These are phyloP conservation scores for Stenodera caucasica DNA, from an alignment of 2,888 invertebrate species.

Conservation along the genomic window DNA sequence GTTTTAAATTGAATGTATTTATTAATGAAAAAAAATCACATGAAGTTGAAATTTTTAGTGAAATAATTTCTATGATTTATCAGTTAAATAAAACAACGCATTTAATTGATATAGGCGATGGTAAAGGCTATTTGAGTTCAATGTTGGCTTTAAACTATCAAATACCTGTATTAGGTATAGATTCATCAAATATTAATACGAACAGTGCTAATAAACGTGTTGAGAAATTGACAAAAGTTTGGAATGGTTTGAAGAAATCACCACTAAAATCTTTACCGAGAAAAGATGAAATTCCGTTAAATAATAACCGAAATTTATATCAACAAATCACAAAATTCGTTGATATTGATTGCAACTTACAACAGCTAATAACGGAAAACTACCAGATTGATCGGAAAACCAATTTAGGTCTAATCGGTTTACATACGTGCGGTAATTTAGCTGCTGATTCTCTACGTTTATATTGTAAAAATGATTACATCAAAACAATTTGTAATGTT, in stretches of 20 bases:
- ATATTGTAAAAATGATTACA: conserved; percentile 61
- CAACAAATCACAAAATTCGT: conserved; percentile 66
- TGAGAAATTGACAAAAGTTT: conserved; percentile 54
- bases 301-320: conserved; percentile 53
- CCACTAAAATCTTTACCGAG: conserved; percentile 32
- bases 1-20: conserved; percentile 63
- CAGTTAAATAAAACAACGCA: conserved; percentile 51
- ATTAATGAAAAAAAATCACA: conserved; percentile 82
- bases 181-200: conserved; percentile 70
- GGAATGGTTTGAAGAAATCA: conserved; percentile 45
- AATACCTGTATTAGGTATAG: conserved; percentile 78
- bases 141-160: conserved; percentile 70
- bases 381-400: conserved; percentile 51
- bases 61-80: conserved; percentile 61
- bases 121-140: conserved; percentile 83
- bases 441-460: conserved; percentile 72
- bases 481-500: conserved; percentile 72
- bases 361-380: conserved; percentile 56
- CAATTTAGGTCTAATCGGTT: conserved; percentile 67
- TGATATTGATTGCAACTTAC: conserved; percentile 62
- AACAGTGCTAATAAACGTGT: conserved; percentile 66
- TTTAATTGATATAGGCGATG: conserved; percentile 85
- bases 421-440: conserved; percentile 89
- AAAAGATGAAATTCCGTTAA: conserved; percentile 29
- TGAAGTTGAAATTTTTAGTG: conserved; percentile 72